These are phyloP conservation scores for Meteorus colon DNA, from an alignment of 2,888 invertebrate species.

Conservation along the genomic window DNA sequence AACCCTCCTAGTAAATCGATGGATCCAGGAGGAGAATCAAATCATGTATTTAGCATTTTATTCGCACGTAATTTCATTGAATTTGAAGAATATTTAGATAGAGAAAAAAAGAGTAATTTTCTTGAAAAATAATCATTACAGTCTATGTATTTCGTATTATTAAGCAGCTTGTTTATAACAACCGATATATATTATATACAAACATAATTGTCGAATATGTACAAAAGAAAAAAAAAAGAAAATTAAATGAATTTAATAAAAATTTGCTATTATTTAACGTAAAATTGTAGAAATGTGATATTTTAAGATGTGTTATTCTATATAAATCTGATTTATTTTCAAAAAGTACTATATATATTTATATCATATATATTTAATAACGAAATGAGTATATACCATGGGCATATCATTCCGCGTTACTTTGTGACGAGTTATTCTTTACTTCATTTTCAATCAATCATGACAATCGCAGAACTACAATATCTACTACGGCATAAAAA, in stretches of 20 bases:
- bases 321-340: background rate
- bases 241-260: constrained; percentile 33
- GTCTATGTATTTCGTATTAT: constrained; percentile 59
- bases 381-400: background rate
- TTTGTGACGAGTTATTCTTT: background rate
- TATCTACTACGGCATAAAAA: constrained; percentile 29
- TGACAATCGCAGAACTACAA: background rate
- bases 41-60: background rate
- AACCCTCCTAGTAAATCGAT: background rate
- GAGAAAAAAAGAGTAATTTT: constrained; percentile 38
- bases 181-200: constrained; percentile 65
- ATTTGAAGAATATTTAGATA: background rate
- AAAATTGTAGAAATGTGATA: constrained; percentile 7
- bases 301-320: background rate
- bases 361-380: background rate
- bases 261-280: background rate
- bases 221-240: constrained; percentile 55
- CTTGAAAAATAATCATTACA: constrained; percentile 61
- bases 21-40: background rate
- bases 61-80: no score
- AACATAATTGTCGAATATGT: constrained; percentile 63
- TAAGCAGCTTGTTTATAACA: constrained; percentile 60
- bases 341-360: background rate
- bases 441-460: background rate
- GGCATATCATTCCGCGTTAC: background rate